Evolutionary conservation across 37 sponge, comb jelly and placozoan genomes (phyloP).

Genomic region (Eunapius fragilis): DNA sequence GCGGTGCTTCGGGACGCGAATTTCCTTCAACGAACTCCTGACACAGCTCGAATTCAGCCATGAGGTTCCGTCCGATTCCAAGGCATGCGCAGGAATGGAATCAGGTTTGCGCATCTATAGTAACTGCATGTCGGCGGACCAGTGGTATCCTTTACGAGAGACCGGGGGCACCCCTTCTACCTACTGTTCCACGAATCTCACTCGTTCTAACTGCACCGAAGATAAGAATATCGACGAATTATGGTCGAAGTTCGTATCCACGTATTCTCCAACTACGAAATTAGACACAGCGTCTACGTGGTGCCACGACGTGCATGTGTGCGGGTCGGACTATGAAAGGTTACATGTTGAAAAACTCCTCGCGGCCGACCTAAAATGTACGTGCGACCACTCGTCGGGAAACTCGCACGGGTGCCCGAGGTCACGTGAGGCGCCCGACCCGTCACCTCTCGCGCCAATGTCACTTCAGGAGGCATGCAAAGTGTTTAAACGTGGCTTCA

Average conservation of each 20-base stretch:
- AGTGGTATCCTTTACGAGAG: background rate
- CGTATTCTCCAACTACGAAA: background rate
- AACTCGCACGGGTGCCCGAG: background rate
- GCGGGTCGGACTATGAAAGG: background rate
- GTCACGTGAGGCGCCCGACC: background rate
- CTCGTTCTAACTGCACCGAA: background rate
- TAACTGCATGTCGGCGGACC: background rate
- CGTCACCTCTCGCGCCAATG: background rate
- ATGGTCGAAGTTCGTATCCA: background rate
- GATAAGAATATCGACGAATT: background rate
- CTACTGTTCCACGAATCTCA: background rate
- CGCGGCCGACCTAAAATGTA: background rate
- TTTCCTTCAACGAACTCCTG: conserved; percentile 5
- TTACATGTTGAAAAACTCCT: too few relatives aligned
- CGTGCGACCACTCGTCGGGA: background rate
- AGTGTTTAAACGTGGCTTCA: background rate
- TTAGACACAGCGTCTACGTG: background rate
- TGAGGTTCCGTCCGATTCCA: background rate
- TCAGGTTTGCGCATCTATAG: background rate
- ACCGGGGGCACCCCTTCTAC: background rate
- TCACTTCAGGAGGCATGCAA: background rate
- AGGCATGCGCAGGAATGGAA: background rate
- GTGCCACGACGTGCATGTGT: background rate
- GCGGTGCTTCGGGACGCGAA: background rate
- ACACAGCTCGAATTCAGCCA: conserved; percentile 7